Evolutionary conservation across 2,113 vertebrate genomes (phyloP), one percentile per base, ranked within the genome.

Genomic region (Zosterops japonicus): DNA sequence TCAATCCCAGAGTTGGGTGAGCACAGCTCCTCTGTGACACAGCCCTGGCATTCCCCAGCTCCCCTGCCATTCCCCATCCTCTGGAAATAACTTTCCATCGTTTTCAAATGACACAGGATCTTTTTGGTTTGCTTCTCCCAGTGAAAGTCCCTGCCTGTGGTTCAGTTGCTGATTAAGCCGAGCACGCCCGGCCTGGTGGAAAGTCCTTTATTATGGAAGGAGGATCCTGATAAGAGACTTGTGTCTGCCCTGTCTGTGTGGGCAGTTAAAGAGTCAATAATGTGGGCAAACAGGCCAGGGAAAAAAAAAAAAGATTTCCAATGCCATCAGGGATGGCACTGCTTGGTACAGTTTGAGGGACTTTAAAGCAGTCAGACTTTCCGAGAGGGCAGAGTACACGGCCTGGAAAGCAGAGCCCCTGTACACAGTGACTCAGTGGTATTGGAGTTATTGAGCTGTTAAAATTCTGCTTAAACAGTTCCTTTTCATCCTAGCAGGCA

Each of bases 141-240:
- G 47, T 0, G 4, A 2, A 17, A 3, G 50, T 55, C 57, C 47
- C 24, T 0, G 12, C 24, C 85, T 56, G 33, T 53, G 81, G 55
- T 92, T 77, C 0, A 2, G 52, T 12, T 70, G 87, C 67, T 91
- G 84, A 91, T 82, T 80, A 91, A 53, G 42, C 63, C 0, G 0
- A 83, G 80, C 2, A 0, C 1, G 0, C 74, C 81, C 5, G 0
- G 29, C 85, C 53, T 31, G 1, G 83, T 56, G 86, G 83, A 89
- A 96, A 96, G 72, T 92, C 75, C 79, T 91, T 94, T 77, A 22
- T 94, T 77, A 20, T 85, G 71, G 84, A 82, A 55, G 53, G 41
- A 93, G 64, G 83, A 92, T 90, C 92, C 85, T 87, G 95, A 90
- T 96, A 94, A 96, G 88, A 75, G 55, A 12, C 29, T 74, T 4